phyloP scores from a whole-genome alignment of 2,797 vertebrate genomes.

The Dermochelys coriacea region DNA sequence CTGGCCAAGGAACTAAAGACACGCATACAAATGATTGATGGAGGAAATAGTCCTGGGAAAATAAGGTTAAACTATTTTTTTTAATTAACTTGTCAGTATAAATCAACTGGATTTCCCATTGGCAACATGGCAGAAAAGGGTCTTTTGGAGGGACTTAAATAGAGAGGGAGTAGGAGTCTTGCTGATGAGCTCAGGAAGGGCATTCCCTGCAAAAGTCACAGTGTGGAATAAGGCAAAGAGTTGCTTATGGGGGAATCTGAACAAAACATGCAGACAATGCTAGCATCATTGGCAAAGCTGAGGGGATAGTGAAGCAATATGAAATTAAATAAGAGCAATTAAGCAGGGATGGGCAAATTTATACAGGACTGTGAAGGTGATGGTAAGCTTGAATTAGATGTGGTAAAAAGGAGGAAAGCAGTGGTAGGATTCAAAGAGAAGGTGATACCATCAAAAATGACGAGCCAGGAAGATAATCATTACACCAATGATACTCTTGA shows the following conservation, averaged over 20 bases:
- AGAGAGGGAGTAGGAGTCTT: constrained; percentile 28
- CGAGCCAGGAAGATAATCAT: background rate
- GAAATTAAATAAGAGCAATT: background rate
- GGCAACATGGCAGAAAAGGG: constrained; percentile 29
- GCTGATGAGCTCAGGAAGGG: constrained; percentile 41
- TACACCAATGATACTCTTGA: fast-evolving
- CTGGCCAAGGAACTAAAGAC: constrained; percentile 7
- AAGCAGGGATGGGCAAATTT: fast-evolving
- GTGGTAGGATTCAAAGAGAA: background rate
- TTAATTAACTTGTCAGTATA: constrained; percentile 67
- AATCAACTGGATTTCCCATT: constrained; percentile 56
- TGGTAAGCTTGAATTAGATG: background rate
- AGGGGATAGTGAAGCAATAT: background rate
- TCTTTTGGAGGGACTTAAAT: constrained; percentile 55
- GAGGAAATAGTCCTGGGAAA: constrained; percentile 32
- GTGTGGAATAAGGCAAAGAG: constrained; percentile 1
- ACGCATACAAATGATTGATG: background rate
- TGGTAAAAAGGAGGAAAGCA: background rate
- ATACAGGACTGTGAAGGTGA: background rate
- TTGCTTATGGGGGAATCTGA: background rate
- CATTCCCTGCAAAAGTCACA: background rate
- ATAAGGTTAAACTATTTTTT: constrained; percentile 51
- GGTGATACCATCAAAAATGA: background rate
- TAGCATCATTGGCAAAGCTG: background rate
- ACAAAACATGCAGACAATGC: background rate